Percentiles rank a stretch among this genome's conserved stretches.
Conservation (phyloP, 2,888 invertebrate species). For the Pseudoips prasinana region DNA sequence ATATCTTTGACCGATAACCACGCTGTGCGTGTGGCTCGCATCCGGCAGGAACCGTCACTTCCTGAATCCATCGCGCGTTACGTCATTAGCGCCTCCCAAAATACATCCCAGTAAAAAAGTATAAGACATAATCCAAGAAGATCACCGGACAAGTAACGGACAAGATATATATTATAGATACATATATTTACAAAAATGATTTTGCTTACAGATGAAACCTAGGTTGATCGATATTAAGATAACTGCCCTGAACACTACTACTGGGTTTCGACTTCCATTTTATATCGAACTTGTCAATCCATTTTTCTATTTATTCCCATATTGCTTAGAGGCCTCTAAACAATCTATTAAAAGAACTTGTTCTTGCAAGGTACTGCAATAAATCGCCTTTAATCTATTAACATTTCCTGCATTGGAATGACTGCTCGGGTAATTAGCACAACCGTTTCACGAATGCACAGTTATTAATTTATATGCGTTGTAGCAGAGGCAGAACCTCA, state of each 20-base stretch:
- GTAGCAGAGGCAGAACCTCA: no score
- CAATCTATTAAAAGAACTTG: neutral
- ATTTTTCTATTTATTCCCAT: no score
- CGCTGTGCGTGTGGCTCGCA: conserved; percentile 27
- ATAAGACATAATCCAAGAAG: neutral
- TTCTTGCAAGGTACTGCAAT: conserved; percentile 4
- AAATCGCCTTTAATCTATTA: conserved; percentile 42
- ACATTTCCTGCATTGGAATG: conserved; percentile 43
- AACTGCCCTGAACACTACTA: no score
- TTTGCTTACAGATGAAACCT: no score
- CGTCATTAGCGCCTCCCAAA: conserved; percentile 28
- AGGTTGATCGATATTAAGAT: no score
- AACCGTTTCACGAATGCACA: conserved; percentile 38
- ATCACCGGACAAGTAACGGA: conserved; percentile 2
- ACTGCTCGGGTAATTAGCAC: conserved; percentile 45
- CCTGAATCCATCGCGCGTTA: conserved; percentile 37
- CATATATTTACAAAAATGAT: neutral
- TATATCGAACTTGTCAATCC: no score
- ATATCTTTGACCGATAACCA: conserved; percentile 26
- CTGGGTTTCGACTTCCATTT: no score
- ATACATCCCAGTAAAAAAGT: conserved; percentile 20
- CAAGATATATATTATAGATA: neutral
- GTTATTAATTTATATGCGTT: conserved; percentile 26
- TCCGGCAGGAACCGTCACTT: conserved; percentile 42
- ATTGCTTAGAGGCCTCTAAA: no score